Base-by-base conservation (phyloP, 2,888 invertebrate genomes). In the Amiota minor region DNA sequence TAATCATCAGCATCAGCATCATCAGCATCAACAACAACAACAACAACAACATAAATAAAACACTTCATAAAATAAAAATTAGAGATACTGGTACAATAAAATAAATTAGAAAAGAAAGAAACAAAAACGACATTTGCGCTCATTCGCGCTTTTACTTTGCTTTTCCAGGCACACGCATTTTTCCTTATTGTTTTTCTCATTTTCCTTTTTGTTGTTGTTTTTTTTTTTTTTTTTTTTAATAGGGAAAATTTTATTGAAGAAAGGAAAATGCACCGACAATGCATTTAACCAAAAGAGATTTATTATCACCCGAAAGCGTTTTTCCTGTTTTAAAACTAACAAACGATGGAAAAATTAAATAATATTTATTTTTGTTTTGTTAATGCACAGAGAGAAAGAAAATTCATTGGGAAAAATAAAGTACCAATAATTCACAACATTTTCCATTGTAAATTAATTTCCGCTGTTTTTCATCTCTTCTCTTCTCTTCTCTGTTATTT, bases 271-370 rank as follows among this genome's bases (percentile, higher is more conserved):
- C 35, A 35, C 62, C 62, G 62, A 62, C 45, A 35, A 35, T 35
- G 35, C 35, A 3, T 35, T 35, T 35, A 35, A 20, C 47, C 47
- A 65, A 65, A 50, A 8, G 65, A 65, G 65, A 65, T 65, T 65
- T 65, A 65, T 65, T 65, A 53, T 35, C 70, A 67, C 64, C 35
- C 72, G 72, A 49, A 75, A 53, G 65, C 14, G 78, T 73, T 78
- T 82, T 82, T 82, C 84, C 82, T 80, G 82, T 75, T 80, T 79
- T 76, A 77, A 77, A 78, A 77, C 76, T 50, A 50, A n/a, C 53
- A 50, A 12, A 50, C 12, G n/a, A 50, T 50, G 1, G 12, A 50
- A n/a, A 50, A 35, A 35, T 35, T 8, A 35, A n/a, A 50, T 50
- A 50, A 50, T 50, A 50, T 2, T 50, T 2, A 11, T n/a, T 2